phyloP scores from a whole-genome alignment of 2,113 vertebrate species.

The Festucalex cinctus region DNA sequence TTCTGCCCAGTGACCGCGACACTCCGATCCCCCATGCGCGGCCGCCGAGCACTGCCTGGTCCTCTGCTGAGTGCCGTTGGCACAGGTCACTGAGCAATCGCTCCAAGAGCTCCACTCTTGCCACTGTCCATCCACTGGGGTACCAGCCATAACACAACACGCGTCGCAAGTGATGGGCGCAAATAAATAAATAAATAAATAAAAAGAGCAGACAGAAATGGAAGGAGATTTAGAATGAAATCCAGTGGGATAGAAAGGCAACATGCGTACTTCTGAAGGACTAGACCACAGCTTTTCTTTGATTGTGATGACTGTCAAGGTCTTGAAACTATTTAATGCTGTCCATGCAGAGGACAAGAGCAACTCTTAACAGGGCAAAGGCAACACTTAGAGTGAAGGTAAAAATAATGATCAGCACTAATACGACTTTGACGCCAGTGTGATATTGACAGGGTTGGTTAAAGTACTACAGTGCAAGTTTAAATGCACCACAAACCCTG shows the following conservation, averaged over 20 bases:
- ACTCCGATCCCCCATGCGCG: slow-evolving; percentile 94
- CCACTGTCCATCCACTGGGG: slow-evolving; percentile 96
- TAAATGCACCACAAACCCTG: slow-evolving; percentile 34
- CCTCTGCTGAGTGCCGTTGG: slow-evolving; percentile 96
- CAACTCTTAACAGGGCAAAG: slow-evolving; percentile 47
- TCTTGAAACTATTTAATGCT: background rate
- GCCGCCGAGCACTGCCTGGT: slow-evolving; percentile 92
- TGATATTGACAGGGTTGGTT: slow-evolving; percentile 39
- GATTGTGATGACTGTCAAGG: background rate
- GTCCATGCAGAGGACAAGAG: slow-evolving; percentile 38
- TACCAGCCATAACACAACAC: slow-evolving; percentile 63
- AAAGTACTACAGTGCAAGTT: slow-evolving; percentile 30
- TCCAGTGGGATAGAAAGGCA: slow-evolving; percentile 32
- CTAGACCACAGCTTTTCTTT: background rate
- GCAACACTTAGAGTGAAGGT: slow-evolving; percentile 55
- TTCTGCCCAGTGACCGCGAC: slow-evolving; percentile 94
- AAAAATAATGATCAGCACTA: slow-evolving; percentile 59
- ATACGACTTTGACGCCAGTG: slow-evolving; percentile 62
- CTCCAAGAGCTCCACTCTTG: slow-evolving; percentile 98
- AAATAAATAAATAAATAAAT: slow-evolving; percentile 10
- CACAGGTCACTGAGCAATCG: slow-evolving; percentile 96
- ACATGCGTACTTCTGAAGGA: background rate
- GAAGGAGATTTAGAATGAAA: slow-evolving; percentile 50
- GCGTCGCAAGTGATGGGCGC: slow-evolving; percentile 47
- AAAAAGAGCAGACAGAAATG: slow-evolving; percentile 55